Evolutionary conservation across 2,888 invertebrate genomes (phyloP).

Genomic region (Smittia aterrima): DNA sequence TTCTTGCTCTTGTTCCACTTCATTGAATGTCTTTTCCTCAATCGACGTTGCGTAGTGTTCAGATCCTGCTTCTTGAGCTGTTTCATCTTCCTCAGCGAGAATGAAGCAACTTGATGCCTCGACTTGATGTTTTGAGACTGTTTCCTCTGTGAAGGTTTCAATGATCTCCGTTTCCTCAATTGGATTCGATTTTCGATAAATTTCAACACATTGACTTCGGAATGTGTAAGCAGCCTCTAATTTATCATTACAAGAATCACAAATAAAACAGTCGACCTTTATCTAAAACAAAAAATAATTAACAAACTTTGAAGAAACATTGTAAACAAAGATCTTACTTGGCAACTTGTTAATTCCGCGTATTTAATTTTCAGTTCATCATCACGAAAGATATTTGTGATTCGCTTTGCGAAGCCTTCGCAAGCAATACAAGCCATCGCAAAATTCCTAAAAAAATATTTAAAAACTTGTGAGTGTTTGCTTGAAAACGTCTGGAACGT

Average conservation of each 20-base stretch:
- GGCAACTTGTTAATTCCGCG: not conserved
- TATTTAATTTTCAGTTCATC: slow-evolving; percentile 20
- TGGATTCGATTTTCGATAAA: slow-evolving; percentile 4
- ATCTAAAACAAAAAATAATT: slow-evolving; percentile 14
- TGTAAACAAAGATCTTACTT: not conserved
- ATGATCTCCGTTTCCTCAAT: not conserved
- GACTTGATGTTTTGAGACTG: not conserved
- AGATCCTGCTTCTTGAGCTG: not conserved
- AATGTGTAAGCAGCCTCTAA: not conserved
- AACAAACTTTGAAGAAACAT: not conserved
- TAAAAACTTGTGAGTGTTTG: no score
- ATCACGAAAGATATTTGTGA: slow-evolving; percentile 32
- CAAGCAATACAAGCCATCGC: slow-evolving; percentile 27
- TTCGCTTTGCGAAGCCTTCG: slow-evolving; percentile 18
- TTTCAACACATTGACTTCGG: not conserved
- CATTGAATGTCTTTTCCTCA: not conserved
- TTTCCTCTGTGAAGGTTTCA: not conserved
- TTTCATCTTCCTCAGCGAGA: no score
- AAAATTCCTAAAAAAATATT: not conserved
- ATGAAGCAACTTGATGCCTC: no score
- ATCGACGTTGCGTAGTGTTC: not conserved
- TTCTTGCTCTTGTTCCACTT: not conserved
- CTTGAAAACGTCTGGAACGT: no score
- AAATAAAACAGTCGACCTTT: slow-evolving; percentile 17
- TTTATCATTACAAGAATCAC: not conserved